Percentiles rank a stretch among this genome's conserved stretches.
Conservation (phyloP, 1,140 invertebrate genomes). For the Monochamus saltuarius region DNA sequence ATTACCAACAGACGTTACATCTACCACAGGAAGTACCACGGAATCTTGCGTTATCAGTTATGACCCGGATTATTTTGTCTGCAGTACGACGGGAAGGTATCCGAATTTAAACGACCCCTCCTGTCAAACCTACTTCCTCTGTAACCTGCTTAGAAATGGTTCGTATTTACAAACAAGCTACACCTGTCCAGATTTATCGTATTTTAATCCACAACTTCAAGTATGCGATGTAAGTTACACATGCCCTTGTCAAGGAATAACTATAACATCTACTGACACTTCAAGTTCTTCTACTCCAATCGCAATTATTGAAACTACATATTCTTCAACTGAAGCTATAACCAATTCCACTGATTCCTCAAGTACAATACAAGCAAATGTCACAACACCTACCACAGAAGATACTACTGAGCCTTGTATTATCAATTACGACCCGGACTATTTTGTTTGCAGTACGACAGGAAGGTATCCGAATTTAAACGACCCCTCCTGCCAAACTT, state of each 20-base stretch:
- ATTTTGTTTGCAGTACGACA: too few relatives aligned
- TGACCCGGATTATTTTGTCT: not conserved
- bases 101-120: not conserved
- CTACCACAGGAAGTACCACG: not conserved
- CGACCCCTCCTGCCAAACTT: too few relatives aligned
- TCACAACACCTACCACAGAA: too few relatives aligned
- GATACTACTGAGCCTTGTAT: too few relatives aligned
- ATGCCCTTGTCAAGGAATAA: not conserved
- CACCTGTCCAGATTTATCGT: not conserved
- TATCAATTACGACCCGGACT: too few relatives aligned
- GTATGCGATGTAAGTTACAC: not conserved
- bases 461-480: too few relatives aligned
- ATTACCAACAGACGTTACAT: not conserved
- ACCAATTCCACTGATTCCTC: too few relatives aligned
- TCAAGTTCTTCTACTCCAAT: too few relatives aligned
- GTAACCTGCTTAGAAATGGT: not conserved
- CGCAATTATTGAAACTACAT: too few relatives aligned
- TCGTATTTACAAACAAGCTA: not conserved
- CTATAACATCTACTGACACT: not conserved
- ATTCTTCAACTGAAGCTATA: not conserved
- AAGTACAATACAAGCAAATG: too few relatives aligned
- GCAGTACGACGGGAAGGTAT: not conserved
- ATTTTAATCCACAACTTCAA: not conserved
- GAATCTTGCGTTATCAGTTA: not conserved
- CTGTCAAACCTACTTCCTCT: constrained; percentile 2